Evolutionary conservation across 2,888 invertebrate species (phyloP), one percentile per base, ranked within the genome.

Genomic region (Brenthis daphne): DNA sequence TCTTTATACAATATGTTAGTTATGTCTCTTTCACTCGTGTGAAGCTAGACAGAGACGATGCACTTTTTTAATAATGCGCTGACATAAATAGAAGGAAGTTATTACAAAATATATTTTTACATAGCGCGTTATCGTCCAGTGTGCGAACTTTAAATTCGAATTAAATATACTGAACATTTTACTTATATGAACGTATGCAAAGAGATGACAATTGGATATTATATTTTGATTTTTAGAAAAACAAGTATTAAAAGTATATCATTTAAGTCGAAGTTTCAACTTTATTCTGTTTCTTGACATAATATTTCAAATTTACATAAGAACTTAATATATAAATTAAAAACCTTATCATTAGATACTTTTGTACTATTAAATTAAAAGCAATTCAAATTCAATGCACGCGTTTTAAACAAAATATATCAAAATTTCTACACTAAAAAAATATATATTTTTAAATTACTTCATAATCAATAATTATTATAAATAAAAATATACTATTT

Each of bases 361-460:
- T 20, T 61, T 50, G 50, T 20, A 61, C 60, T 61, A 37, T 43
- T 63, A 54, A 37, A 63, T 43, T 63, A 54, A 37, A 63, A 16
- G 16, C 29, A 53, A 20, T 20, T 53, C 13, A 50, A 54, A 63
- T 50, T 37, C 29, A 24, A 48, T 65, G 68, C 71, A 68, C 71
- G 63, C 63, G 57, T 61, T 66, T 71, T 64, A 13, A 63, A 63
- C 43, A 64, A 63, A 69, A 48, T 57, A 57, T 65, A 58, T 69
- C 33, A 55, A 65, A 65, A 68, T 72, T 70, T 70, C 63, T 71
- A 69, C 69, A 69, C 63, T 58, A 57, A 65, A 64, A 60, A 60
- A 37, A 67, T n/a, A 16, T 71, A 71, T 71, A 69, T 68, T 73
- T 73, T 68, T 58, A 61, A 56, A 54, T 37, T 51, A 58, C 29